Evolutionary conservation across 2,113 vertebrate genomes (phyloP).

Genomic region (Collichthys lucidus): DNA sequence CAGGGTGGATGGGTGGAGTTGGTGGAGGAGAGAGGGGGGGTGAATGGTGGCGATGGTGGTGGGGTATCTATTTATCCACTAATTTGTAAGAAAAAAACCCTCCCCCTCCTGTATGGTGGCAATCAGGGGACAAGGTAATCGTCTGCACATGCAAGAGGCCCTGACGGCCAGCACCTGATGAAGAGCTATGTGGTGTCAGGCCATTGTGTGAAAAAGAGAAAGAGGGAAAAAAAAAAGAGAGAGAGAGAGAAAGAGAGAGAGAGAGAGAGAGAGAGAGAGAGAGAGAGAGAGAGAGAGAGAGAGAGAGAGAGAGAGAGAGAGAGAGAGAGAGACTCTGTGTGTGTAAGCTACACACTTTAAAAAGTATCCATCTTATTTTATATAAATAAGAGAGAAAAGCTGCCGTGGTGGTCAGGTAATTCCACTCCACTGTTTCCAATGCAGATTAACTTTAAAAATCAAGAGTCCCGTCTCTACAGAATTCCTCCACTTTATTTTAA

Average conservation of each 20-base stretch:
- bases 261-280: conserved; percentile 17
- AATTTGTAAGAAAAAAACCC: conserved; percentile 93
- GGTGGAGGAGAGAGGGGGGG: conserved; percentile 86
- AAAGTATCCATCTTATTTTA: conserved; percentile 58
- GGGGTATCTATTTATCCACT: conserved; percentile 99
- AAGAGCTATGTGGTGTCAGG: conserved; percentile 92
- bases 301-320: conserved; percentile 18
- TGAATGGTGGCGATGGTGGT: conserved; percentile 80
- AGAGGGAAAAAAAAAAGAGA: conserved; percentile 7
- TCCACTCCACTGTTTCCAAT: conserved; percentile 28
- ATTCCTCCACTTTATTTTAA: conserved; percentile 17
- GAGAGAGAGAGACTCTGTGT: conserved; percentile 19
- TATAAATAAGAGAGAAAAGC: conserved; percentile 46
- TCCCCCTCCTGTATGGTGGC: conserved; percentile 90
- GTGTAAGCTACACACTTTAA: not conserved
- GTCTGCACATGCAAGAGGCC: conserved; percentile 87
- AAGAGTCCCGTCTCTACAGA: conserved; percentile 27
- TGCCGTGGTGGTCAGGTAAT: conserved; percentile 29
- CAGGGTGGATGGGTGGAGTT: conserved; percentile 93
- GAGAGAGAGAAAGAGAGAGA: conserved; percentile 19
- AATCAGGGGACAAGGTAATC: conserved; percentile 98
- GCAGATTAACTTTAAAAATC: conserved; percentile 43
- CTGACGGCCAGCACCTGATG: conserved; percentile 94
- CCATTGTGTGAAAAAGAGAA: conserved; percentile 49
- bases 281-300: conserved; percentile 21